These are phyloP conservation scores for Capitella teleta DNA, from an alignment of 1,140 invertebrate genomes.

Conservation along the genomic window DNA sequence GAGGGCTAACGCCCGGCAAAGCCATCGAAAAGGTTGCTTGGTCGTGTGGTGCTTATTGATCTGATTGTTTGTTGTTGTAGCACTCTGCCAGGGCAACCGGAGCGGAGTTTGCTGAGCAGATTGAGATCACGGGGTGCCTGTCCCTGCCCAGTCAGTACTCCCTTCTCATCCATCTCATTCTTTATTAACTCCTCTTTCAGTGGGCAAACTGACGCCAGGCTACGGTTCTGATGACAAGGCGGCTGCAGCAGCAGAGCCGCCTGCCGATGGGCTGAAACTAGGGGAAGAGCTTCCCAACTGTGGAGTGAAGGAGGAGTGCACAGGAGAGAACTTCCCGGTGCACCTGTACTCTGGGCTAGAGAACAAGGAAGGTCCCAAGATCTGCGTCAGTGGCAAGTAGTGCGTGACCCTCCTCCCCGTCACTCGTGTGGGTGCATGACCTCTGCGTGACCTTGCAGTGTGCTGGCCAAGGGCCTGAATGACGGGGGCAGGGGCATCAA, in stretches of 20 bases:
- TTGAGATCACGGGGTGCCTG: conserved; percentile 29
- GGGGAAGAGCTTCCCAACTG: conserved; percentile 40
- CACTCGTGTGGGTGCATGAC: not conserved
- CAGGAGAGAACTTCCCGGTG: conserved; percentile 36
- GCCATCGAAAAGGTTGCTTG: conserved; percentile 45
- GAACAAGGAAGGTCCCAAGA: conserved; percentile 39
- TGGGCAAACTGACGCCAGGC: conserved; percentile 4
- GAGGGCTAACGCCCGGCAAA: conserved; percentile 44
- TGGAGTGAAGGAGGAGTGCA: conserved; percentile 39
- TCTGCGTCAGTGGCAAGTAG: conserved; percentile 47
- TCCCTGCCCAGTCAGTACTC: conserved; percentile 22
- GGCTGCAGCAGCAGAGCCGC: not conserved
- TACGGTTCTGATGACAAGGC: too few relatives aligned
- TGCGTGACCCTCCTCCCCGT: conserved; percentile 22
- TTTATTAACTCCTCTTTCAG: conserved; percentile 8
- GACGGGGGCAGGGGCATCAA: conserved; percentile 45
- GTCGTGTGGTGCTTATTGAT: not conserved
- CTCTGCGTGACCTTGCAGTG: conserved; percentile 17
- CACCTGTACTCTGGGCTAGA: conserved; percentile 44
- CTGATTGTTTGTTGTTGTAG: not conserved
- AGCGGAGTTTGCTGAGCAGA: conserved; percentile 15
- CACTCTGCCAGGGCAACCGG: not conserved
- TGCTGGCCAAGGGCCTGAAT: conserved; percentile 38
- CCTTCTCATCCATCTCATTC: not conserved
- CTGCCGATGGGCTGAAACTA: conserved; percentile 17